Evolutionary conservation across 2,888 invertebrate species (phyloP), one percentile per base, ranked within the genome.

Genomic region (Eupithecia abbreviata): DNA sequence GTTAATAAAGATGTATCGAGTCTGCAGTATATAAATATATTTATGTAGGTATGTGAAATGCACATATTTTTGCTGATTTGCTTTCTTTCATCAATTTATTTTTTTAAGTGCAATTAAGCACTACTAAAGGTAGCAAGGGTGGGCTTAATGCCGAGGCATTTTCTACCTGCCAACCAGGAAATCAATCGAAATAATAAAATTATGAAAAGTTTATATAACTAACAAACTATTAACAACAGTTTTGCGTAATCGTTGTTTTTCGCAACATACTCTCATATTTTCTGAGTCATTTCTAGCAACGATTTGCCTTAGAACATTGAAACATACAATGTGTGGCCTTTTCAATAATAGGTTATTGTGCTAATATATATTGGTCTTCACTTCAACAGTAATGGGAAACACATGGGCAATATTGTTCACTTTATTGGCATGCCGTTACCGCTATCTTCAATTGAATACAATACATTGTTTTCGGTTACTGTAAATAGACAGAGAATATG

Each of bases 351-450:
- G n/a, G 13, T 69, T 43, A 49, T 69, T 69, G 69, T 69, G 47
- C 15, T 69, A 69, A 69, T 69, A 69, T 47, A 45, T 2, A 30
- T 69, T 47, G 18, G 47, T 47, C 47, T 47, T 47, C 62, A 62
- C 62, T 62, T 62, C 10, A 58, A n/a, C 68, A 69, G 81, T 84
- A 86, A 86, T 87, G 77, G 79, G 78, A 84, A 85, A 84, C 88
- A 87, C 84, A 85, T 89, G 90, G 76, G 51, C 47, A 62, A 79
- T 73, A 77, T 72, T 75, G 77, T 75, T 75, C 42, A 4, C 70
- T 78, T 79, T 74, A 72, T 74, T 49, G 72, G 58, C 73, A 70
- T 45, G 70, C 58, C 73, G 71, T 72, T 7, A 49, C 62, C 30
- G 55, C 72, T 71, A 75, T 41, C 62, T 78, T 78, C 75, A 68